Evolutionary conservation across 2,888 invertebrate species (phyloP).

Genomic region (Uropetala carovei): DNA sequence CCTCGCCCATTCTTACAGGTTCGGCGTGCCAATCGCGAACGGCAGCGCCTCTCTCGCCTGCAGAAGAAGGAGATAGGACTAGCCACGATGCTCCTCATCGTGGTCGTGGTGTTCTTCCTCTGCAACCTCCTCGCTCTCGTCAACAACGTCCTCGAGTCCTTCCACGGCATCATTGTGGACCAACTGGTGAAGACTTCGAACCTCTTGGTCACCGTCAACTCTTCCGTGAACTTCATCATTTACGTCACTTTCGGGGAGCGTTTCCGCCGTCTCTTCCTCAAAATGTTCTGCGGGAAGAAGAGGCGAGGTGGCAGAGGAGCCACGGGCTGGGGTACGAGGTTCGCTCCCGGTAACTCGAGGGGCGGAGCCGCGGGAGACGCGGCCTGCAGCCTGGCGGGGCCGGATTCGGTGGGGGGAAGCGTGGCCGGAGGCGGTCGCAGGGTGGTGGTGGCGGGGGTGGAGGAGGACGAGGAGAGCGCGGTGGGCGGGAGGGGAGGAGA

Average conservation of each 20-base stretch:
- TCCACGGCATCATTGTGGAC: slow-evolving; percentile 81
- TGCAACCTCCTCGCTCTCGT: slow-evolving; percentile 93
- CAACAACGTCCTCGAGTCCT: slow-evolving; percentile 91
- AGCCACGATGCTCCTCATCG: slow-evolving; percentile 95
- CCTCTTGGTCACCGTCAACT: slow-evolving; percentile 96
- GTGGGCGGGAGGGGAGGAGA: not conserved
- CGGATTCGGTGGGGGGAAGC: slow-evolving; percentile 29
- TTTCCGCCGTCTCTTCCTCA: slow-evolving; percentile 91
- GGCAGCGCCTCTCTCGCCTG: slow-evolving; percentile 91
- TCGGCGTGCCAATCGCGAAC: slow-evolving; percentile 91
- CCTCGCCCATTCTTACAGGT: slow-evolving; percentile 78
- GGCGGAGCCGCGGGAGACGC: slow-evolving; percentile 24
- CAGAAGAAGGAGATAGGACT: slow-evolving; percentile 95
- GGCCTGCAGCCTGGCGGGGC: slow-evolving; percentile 55
- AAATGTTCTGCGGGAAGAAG: slow-evolving; percentile 73
- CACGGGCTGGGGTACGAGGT: slow-evolving; percentile 9
- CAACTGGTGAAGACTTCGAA: slow-evolving; percentile 90
- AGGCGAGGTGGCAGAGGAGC: not conserved
- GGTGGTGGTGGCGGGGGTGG: not conserved
- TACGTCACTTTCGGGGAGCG: slow-evolving; percentile 99
- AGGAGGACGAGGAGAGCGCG: slow-evolving; percentile 15
- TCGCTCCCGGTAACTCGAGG: slow-evolving; percentile 32
- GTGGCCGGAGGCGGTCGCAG: not conserved
- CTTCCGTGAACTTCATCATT: slow-evolving; percentile 97
- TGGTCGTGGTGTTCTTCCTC: slow-evolving; percentile 95